Evolutionary conservation across 2,888 invertebrate species (phyloP), one percentile per base, ranked within the genome.

Genomic region (Drosophila falleni): DNA sequence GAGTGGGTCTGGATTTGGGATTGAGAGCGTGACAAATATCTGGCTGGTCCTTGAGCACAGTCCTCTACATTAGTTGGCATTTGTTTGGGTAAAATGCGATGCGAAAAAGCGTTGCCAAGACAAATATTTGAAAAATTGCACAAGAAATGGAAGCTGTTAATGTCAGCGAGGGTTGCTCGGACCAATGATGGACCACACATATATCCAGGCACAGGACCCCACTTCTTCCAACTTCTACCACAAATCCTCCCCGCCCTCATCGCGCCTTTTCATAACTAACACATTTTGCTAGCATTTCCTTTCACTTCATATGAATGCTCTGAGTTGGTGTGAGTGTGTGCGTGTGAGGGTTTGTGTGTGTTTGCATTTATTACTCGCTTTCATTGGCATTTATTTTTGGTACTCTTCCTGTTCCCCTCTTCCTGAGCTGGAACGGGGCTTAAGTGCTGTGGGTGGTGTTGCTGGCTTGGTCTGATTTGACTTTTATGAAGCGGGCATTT

Each of bases 361-460:
- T 78, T 81, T 82, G 78, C 80, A 84, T 80, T 82, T 84, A 87
- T 89, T 87, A 71, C 80, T 84, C 74, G 81, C 84, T 89, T 87
- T 89, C 86, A 87, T 81, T 89, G 89, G 80, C 84, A 84, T 87
- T 87, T 89, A 84, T 87, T 81, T 79, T 77, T 62, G 73, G 73
- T 65, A 66, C 71, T 66, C 63, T 33, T 33, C 33, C 47, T 26
- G 10, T 5, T 61, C 49, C 54, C 44, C 23, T 49, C 23, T 31
- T 19, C 46, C 9, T 2, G 9, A 31, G 31, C 9, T 31, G 9
- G 46, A 8, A 9, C 6, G 44, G 61, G 62, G 49, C 35, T 23
- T 61, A 59, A 77, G 72, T 74, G 68, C 76, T 87, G 51, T 54
- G 70, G 59, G 35, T 68, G 68, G 64, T 15, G 53, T 19, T 15